These are phyloP conservation scores for Drosophila virilis DNA, from an alignment of 1,140 invertebrate species.

Conservation along the genomic window DNA sequence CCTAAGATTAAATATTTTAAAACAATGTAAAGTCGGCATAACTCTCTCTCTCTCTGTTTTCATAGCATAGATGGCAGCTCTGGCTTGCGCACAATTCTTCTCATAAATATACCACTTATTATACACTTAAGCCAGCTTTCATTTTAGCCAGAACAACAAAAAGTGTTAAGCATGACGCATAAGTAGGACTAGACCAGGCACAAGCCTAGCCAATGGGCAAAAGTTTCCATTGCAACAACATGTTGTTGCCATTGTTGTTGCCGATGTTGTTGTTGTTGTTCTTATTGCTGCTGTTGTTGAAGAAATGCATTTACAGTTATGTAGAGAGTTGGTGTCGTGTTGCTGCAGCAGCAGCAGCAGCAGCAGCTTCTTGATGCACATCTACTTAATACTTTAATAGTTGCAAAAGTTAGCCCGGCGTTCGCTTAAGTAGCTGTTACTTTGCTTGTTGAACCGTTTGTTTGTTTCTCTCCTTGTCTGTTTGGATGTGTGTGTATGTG, in stretches of 20 bases:
- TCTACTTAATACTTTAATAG: constrained; percentile 84
- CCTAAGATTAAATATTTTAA: no score
- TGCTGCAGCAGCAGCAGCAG: constrained; percentile 12
- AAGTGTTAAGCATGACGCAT: constrained; percentile 76
- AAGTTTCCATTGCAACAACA: constrained; percentile 60
- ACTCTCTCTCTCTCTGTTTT: background rate
- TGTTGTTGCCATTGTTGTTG: constrained; percentile 24
- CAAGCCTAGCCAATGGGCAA: constrained; percentile 30
- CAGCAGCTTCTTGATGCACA: constrained; percentile 59
- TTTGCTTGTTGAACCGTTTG: constrained; percentile 45
- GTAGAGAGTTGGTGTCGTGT: constrained; percentile 19
- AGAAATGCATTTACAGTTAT: constrained; percentile 63
- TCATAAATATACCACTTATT: constrained; percentile 38
- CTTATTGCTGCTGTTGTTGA: constrained; percentile 23
- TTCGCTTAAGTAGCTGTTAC: constrained; percentile 75
- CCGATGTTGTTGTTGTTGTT: constrained; percentile 7
- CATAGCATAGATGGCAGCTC: constrained; percentile 4
- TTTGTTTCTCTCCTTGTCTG: constrained; percentile 9
- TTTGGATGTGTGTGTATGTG: constrained; percentile 19
- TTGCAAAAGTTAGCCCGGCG: constrained; percentile 74
- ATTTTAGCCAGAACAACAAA: constrained; percentile 45
- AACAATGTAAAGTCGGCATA: no score
- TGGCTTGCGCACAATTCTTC: constrained; percentile 17
- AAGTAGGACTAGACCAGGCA: constrained; percentile 42
- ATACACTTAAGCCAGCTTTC: constrained; percentile 64